A percentile compares a stretch with the other conserved stretches of the same genome.
These are phyloP conservation scores for Stenichneumon culpator DNA, from an alignment of 2,888 invertebrate species.

Conservation along the genomic window DNA sequence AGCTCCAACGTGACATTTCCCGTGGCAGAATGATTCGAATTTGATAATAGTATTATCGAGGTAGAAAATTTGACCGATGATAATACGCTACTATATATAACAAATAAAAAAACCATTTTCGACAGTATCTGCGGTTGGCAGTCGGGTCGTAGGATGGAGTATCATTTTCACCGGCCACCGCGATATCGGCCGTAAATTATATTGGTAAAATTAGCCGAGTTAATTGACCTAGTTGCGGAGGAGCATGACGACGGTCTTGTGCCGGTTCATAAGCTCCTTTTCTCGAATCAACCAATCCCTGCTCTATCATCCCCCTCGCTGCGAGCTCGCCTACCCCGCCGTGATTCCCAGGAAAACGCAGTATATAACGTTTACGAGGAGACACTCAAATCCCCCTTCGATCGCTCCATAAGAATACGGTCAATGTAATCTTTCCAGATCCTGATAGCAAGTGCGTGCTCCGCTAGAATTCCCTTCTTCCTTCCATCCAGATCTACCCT, in stretches of 20 bases:
- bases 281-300: conserved; percentile 44
- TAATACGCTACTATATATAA: too few relatives aligned
- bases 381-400: conserved; percentile 1
- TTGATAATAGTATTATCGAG: too few relatives aligned
- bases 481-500: too few relatives aligned
- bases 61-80: too few relatives aligned
- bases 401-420: conserved; percentile 14
- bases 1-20: neutral
- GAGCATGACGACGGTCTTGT: neutral
- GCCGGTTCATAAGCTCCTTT: neutral
- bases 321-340: neutral
- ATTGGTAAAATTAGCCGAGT: conserved; percentile 45
- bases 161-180: conserved; percentile 5
- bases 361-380: conserved; percentile 43
- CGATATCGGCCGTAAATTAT: conserved; percentile 4
- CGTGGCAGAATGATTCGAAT: too few relatives aligned
- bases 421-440: neutral
- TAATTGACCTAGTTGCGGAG: conserved; percentile 50
- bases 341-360: conserved; percentile 36
- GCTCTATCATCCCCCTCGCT: neutral
- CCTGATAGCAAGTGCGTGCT: neutral
- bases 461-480: too few relatives aligned
- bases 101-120: neutral
- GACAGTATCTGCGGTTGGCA: neutral
- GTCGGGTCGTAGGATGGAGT: neutral